Evolutionary conservation across 1,140 invertebrate species (phyloP), one percentile per base, ranked within the genome.

Genomic region (Trichogramma pretiosum): DNA sequence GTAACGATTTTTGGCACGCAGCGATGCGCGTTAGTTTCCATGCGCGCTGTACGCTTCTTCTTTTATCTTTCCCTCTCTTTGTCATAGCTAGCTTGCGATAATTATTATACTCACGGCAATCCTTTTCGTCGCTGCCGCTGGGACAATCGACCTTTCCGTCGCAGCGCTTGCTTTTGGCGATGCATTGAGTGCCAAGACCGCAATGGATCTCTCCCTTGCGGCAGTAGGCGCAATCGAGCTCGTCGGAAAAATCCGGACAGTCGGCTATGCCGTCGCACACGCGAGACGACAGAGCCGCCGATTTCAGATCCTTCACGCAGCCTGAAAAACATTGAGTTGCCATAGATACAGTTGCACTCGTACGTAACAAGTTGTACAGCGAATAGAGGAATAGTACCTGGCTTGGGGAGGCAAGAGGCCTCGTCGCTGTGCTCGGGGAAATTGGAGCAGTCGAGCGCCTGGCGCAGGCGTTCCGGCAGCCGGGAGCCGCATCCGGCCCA

Each of bases 211-310:
- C 75, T 30, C 76, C 75, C 34, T 74, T 68, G 1, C 78, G 73
- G 67, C 89, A 92, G 57, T 89, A 88, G 3, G 82, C 73, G 60
- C 86, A 89, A 26, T 75, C 75, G 21, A 76, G 79, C 64, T 92
- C 88, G 65, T 92, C 89, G 0, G 80, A 80, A 23, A 88, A 75
- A 68, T 90, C 87, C 8, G 83, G 77, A 63, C 89, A 93, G 61
- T 93, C 89, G 17, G 88, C 80, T 3, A 89, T 75, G 5, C 88
- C 89, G 61, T 93, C 90, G 56, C 90, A 93, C 17, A 90, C 75
- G 21, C 85, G 73, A 5, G 84, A 77, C 4, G 82, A 84, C 46
- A 85, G 64, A 0, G 83, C 85, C 55, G 80, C 77, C 8, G 75
- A 74, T 55, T 86, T 80, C 48, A 90, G 70, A 23, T 81, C 78